Evolutionary conservation across 2,797 vertebrate species (phyloP), one percentile per base, ranked within the genome.

Genomic region (Gymnoscopelus microlampas): DNA sequence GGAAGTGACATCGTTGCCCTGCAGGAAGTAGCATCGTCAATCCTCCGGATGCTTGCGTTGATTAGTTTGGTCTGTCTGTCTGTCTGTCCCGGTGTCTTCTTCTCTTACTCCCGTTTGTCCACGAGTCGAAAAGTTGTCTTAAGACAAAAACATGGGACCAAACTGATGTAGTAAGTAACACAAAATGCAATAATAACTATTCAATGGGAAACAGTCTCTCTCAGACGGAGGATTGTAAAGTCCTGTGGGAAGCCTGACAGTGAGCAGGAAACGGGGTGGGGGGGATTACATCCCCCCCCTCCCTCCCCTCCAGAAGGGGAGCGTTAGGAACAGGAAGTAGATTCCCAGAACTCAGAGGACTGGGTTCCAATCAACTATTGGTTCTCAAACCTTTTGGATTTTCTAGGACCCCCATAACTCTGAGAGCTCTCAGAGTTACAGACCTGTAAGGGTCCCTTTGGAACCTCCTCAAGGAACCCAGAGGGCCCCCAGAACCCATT

Each of bases 1-100:
- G 90, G 92, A 94, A 92, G 91, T 91, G 91, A 92, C 90, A 92
- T 93, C 91, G 81, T 92, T 89, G 91, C 90, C 91, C 91, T 92
- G 90, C 88, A 93, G 92, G 91, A 94, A 93, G 92, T 93, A 88
- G 91, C 88, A 90, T 90, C 89, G 32, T 88, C 87, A 85, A 85
- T 85, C 78, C 78, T 89, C 86, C 85, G 80, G 88, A 91, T 86
- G 87, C 89, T 55, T 13, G 23, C 4, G 67, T 66, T 77, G 80
- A 91, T 88, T 87, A 62, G 85, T 90, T 90, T 87, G 80, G 86
- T 89, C 72, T 86, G 78, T 56, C 83, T 29, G 35, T 12, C 61
- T 67, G 67, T 49, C 78, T 19, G 44, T 50, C 29, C 26, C 32
- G 32, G 32, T 5, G 2, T 32, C 32, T 32, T 5, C 32, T 32